Conservation (phyloP, 2,113 vertebrate genomes). For the Albula goreensis region DNA sequence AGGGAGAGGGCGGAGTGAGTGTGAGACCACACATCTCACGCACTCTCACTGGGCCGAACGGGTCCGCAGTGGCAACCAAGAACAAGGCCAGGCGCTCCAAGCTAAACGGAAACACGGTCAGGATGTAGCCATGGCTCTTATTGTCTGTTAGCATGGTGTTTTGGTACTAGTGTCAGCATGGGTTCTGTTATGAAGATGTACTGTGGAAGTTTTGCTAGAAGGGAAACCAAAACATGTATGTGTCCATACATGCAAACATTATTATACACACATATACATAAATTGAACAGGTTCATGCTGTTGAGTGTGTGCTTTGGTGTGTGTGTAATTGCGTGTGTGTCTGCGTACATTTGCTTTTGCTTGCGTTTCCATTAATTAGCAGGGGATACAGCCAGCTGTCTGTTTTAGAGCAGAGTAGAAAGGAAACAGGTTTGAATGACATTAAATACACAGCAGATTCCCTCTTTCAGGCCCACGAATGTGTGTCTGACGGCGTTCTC, state of each 20-base stretch:
- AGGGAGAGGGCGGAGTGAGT: conserved; percentile 17
- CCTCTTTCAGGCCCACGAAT: conserved; percentile 22
- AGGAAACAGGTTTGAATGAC: conserved; percentile 29
- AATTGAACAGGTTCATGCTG: not conserved
- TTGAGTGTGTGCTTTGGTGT: not conserved
- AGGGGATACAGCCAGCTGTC: conserved; percentile 2
- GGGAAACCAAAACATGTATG: not conserved
- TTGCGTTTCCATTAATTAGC: conserved; percentile 21
- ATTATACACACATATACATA: not conserved
- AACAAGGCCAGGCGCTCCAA: not conserved
- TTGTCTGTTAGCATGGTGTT: too few relatives aligned
- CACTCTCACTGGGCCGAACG: not conserved
- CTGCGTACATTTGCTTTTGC: not conserved
- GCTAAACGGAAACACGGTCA: not conserved
- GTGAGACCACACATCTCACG: conserved; percentile 1
- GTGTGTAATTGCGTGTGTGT: not conserved
- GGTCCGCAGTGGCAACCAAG: not conserved
- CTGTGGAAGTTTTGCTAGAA: not conserved
- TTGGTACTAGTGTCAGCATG: not conserved
- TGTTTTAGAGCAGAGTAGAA: not conserved
- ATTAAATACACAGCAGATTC: conserved; percentile 22
- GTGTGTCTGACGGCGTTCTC: conserved; percentile 19
- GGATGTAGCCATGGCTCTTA: too few relatives aligned
- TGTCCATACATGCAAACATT: not conserved
- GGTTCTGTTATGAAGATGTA: not conserved